Evolutionary conservation across 2,888 invertebrate genomes (phyloP).

Genomic region (Pteria penguin): DNA sequence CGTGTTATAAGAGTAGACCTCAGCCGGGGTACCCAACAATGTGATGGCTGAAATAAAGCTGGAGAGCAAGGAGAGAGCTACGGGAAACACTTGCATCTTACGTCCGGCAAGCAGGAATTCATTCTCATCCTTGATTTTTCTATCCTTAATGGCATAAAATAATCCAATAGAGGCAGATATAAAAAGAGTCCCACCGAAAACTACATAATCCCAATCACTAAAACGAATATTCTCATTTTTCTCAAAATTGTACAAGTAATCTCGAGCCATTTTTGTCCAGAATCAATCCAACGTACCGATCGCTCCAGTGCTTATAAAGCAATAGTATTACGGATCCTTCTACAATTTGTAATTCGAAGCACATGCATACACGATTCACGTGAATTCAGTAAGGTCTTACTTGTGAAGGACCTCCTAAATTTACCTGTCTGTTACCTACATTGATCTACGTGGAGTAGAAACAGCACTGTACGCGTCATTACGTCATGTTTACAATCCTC

Average conservation of each 20-base stretch:
- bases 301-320: no score
- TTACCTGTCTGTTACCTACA: no score
- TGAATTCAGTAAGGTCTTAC: no score
- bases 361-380: no score
- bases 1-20: conserved; percentile 71
- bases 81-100: conserved; percentile 69
- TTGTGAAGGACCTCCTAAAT: no score
- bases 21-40: conserved; percentile 71
- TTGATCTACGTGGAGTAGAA: no score
- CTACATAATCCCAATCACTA: conserved; percentile 64
- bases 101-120: conserved; percentile 71
- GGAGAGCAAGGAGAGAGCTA: conserved; percentile 73
- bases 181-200: conserved; percentile 60
- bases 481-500: no score
- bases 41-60: conserved; percentile 77
- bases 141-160: conserved; percentile 67
- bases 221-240: conserved; percentile 48
- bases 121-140: conserved; percentile 59
- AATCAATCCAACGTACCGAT: no score
- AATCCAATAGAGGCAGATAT: conserved; percentile 70
- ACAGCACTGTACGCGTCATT: no score
- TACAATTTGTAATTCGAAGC: no score
- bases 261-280: conserved; percentile 37
- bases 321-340: no score
- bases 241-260: conserved; percentile 50